Conservation (phyloP, 2,113 vertebrate genomes). For the Oostethus manadensis region DNA sequence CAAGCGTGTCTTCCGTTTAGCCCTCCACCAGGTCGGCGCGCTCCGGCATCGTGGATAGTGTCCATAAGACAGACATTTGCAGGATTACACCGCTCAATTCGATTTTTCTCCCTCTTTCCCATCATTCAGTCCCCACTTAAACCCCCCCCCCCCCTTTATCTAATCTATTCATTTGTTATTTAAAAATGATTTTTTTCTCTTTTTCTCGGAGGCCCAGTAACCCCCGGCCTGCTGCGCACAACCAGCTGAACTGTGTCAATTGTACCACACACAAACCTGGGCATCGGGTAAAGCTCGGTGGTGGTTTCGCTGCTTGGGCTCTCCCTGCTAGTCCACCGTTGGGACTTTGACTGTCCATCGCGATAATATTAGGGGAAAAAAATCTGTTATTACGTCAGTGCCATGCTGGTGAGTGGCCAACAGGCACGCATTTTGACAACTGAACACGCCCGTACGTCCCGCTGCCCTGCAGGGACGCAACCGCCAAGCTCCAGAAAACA, state of each 20-base stretch:
- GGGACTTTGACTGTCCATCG: too few species aligned
- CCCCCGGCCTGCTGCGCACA: conserved; percentile 3
- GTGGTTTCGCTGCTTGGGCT: too few species aligned
- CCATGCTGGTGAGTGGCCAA: too few species aligned
- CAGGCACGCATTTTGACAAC: too few species aligned
- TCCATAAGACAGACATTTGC: conserved; percentile 26
- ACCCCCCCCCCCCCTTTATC: conserved; percentile 28
- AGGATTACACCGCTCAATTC: conserved; percentile 58
- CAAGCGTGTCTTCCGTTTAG: conserved; percentile 10
- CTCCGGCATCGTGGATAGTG: conserved; percentile 3
- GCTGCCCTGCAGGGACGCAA: too few species aligned
- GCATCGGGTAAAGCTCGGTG: too few species aligned
- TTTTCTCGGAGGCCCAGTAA: conserved; percentile 44
- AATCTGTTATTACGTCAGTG: too few species aligned
- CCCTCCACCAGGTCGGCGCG: conserved; percentile 12
- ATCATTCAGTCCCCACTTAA: conserved; percentile 8
- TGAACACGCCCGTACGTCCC: too few species aligned
- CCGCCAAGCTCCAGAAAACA: too few species aligned
- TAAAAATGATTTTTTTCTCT: conserved; percentile 42
- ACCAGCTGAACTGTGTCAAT: conserved; percentile 1
- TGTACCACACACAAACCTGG: not conserved
- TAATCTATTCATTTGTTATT: conserved; percentile 34
- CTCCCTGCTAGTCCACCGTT: too few species aligned
- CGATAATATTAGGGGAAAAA: too few species aligned
- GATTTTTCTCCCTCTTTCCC: conserved; percentile 32